phyloP scores from a whole-genome alignment of 2,113 vertebrate species.

The Catagonus wagneri region DNA sequence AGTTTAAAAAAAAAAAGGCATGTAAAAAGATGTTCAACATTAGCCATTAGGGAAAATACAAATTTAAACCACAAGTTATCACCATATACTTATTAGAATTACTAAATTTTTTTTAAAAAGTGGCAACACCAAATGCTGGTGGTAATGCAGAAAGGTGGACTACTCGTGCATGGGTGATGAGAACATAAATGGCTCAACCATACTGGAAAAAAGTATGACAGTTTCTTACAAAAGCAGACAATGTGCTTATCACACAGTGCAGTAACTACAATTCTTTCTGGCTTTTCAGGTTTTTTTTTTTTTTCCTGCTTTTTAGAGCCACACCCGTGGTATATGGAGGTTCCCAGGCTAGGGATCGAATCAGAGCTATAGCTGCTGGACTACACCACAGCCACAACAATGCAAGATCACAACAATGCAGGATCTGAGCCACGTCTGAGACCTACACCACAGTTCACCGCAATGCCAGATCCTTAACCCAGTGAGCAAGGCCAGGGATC shows the following conservation, averaged over 20 bases:
- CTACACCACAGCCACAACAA: too few relatives aligned
- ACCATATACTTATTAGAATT: neutral
- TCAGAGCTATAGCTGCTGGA: too few relatives aligned
- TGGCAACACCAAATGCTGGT: neutral
- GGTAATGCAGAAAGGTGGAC: neutral
- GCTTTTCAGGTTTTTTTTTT: too few relatives aligned
- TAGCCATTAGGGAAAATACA: neutral
- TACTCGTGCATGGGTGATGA: neutral
- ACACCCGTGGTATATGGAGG: too few relatives aligned
- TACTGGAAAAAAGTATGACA: neutral
- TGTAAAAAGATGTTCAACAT: slow-evolving; percentile 5
- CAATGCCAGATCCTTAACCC: too few relatives aligned
- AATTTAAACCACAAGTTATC: neutral
- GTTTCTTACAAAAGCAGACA: slow-evolving; percentile 6
- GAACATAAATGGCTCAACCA: neutral
- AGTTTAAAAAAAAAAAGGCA: neutral
- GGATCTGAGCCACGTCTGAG: too few relatives aligned
- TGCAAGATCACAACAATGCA: too few relatives aligned
- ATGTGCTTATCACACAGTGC: neutral
- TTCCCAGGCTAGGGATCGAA: too few relatives aligned
- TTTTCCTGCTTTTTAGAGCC: too few relatives aligned
- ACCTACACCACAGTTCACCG: too few relatives aligned
- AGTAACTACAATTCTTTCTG: neutral
- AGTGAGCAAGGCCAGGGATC: too few relatives aligned
- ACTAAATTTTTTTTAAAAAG: neutral